Conservation (phyloP, 2,888 invertebrate genomes). For the Phragmatobia fuliginosa region DNA sequence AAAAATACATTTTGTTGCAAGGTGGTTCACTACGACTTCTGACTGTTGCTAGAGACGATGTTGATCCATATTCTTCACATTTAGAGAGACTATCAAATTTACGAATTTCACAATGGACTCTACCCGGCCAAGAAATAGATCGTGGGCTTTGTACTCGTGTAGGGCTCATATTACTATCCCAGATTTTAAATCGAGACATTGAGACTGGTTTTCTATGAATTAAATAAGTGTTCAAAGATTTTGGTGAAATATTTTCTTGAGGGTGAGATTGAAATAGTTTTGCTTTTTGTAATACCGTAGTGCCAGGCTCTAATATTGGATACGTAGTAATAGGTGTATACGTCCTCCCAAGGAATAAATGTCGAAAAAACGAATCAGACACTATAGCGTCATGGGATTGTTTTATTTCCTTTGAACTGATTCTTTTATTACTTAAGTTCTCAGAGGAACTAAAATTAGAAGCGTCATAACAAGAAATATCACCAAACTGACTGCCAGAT, state of each 20-base stretch:
- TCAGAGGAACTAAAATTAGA: constrained; percentile 68
- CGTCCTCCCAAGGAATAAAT: constrained; percentile 88
- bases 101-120: constrained; percentile 81
- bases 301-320: constrained; percentile 74
- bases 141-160: constrained; percentile 85
- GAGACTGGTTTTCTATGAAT: constrained; percentile 90
- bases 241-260: constrained; percentile 81
- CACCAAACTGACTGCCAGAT: constrained; percentile 72
- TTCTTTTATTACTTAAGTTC: constrained; percentile 56
- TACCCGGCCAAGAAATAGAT: constrained; percentile 87
- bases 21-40: constrained; percentile 90
- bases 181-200: constrained; percentile 90
- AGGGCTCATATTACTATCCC: constrained; percentile 86
- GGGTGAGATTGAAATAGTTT: constrained; percentile 88
- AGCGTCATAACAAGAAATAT: constrained; percentile 72
- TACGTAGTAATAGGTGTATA: constrained; percentile 54
- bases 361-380: constrained; percentile 90
- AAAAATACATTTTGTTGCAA: constrained; percentile 81
- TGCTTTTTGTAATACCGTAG: constrained; percentile 90
- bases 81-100: constrained; percentile 82
- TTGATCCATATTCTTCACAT: constrained; percentile 76
- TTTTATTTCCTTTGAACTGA: constrained; percentile 80
- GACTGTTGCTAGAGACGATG: constrained; percentile 80
- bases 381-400: constrained; percentile 87
- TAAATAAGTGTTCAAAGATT: constrained; percentile 89